Evolutionary conservation across 2,113 vertebrate genomes (phyloP), one percentile per base, ranked within the genome.

Genomic region (Phyllostomus discolor): DNA sequence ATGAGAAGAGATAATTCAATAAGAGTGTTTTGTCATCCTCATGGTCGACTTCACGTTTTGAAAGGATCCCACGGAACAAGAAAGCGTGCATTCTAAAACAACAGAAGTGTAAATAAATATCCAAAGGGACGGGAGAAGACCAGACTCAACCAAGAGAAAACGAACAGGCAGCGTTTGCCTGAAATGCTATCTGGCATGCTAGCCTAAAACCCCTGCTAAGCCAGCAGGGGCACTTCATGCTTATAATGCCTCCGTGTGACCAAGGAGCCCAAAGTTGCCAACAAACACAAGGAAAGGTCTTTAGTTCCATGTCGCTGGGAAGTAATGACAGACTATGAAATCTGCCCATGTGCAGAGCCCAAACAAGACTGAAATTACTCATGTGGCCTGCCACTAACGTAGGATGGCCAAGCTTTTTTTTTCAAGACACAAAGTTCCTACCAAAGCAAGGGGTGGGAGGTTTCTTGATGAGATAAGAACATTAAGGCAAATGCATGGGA

Each of bases 261-360:
- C 67, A 81, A 95, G 50, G 96, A 96, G 95, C 95, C 93, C 96
- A 96, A 97, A 98, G 76, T 84, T 98, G 94, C 94, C 97, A 98
- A 92, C 89, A 97, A 97, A 97, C 88, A 96, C 86, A 91, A 73
- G 43, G 62, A 94, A 93, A 95, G 80, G 66, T 54, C 64, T 98
- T 96, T 98, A 92, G 96, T 97, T 57, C 94, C 88, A 90, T 24
- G 75, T 84, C 81, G 17, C 43, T 41, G 70, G 83, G 94, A 91
- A 91, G 95, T 91, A 97, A 87, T 92, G 95, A 93, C 46, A 97
- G 70, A 75, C 88, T 94, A 91, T 64, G 52, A 96, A 97, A 98
- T 95, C 72, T 57, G 28, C 80, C 86, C 38, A 2, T 91, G 78
- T 2, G 2, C 64, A 94, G 93, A 96, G 82, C 38, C 90, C 89